These are phyloP conservation scores for Streblospio benedicti DNA, from an alignment of 1,140 invertebrate genomes.

Conservation along the genomic window DNA sequence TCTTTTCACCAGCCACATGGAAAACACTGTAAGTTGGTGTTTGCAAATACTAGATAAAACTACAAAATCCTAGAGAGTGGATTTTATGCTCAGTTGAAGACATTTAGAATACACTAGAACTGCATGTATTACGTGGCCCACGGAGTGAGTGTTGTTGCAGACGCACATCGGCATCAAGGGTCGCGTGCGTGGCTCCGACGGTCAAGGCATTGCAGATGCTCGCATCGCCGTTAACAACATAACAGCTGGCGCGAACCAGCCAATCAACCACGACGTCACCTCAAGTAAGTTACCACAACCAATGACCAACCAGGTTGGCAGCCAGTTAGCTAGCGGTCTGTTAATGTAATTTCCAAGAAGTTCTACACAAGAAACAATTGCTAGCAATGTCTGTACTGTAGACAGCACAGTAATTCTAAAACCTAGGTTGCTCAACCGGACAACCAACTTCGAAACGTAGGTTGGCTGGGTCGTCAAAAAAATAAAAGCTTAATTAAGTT, in stretches of 20 bases:
- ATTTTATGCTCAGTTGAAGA: no score
- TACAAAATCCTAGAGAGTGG: no score
- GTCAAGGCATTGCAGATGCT: conserved; percentile 58
- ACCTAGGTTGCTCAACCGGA: no score
- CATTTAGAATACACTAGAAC: no score
- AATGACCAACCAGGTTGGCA: not conserved
- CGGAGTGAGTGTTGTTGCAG: no score
- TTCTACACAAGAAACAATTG: not conserved
- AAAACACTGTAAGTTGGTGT: no score
- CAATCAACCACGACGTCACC: conserved; percentile 68
- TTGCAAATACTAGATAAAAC: no score
- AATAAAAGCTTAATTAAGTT: no score
- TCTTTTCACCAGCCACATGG: no score
- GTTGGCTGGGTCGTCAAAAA: no score
- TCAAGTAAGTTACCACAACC: conserved; percentile 55
- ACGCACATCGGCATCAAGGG: conserved; percentile 68
- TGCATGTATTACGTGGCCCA: no score
- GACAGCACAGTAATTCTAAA: not conserved
- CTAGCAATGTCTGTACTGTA: not conserved
- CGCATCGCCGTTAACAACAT: conserved; percentile 68
- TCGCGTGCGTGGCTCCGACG: conserved; percentile 51
- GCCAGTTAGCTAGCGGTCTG: not conserved
- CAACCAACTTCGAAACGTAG: no score
- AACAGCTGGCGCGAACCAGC: conserved; percentile 51
- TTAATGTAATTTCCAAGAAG: not conserved